Evolutionary conservation across 2,888 invertebrate genomes (phyloP), one percentile per base, ranked within the genome.

Genomic region (Cecidostiba fungosa): DNA sequence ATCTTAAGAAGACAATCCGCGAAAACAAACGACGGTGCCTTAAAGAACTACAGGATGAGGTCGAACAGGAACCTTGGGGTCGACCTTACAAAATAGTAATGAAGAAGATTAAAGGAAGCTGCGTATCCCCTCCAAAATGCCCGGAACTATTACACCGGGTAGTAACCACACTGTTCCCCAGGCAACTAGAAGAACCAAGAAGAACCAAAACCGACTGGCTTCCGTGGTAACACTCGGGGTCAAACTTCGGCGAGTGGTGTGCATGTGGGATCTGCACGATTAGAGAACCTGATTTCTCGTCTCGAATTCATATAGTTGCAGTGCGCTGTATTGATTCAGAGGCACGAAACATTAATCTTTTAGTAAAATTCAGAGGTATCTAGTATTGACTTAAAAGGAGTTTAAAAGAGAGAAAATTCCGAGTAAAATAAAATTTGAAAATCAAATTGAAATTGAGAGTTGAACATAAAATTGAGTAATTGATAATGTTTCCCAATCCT

Each of bases 151-250:
- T 3, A 32, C 2, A 32, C 3, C 32, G 32, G 32, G 3, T 32
- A 32, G 3, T 32, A 1, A 32, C 32, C 3, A 32, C 32, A 32
- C 32, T 32, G 3, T 32, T 32, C 32, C 32, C 32, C 32, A 32
- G 32, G 32, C 32, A 32, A 32, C 32, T 32, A 3, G 32, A 32
- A 32, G 3, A 32, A 32, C 2, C 32, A 32, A 32, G 32, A n/a
- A n/a, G n/a, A n/a, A n/a, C 85, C 86, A 87, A 87, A 87, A 84
- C 87, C 86, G 83, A 83, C 36, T 77, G 86, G 74, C 50, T 86
- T 76, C 70, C 29, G 73, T 59, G 83, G 85, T 88, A 86, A 87
- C 85, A 29, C 79, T 29, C 66, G 79, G 12, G 29, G 82, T 82
- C 82, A 80, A 78, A 23, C 32, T 10, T 84, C 84, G 85, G 87